Evolutionary conservation across 2,888 invertebrate genomes (phyloP), one percentile per base, ranked within the genome.

Genomic region (Tetragonula carbonaria): DNA sequence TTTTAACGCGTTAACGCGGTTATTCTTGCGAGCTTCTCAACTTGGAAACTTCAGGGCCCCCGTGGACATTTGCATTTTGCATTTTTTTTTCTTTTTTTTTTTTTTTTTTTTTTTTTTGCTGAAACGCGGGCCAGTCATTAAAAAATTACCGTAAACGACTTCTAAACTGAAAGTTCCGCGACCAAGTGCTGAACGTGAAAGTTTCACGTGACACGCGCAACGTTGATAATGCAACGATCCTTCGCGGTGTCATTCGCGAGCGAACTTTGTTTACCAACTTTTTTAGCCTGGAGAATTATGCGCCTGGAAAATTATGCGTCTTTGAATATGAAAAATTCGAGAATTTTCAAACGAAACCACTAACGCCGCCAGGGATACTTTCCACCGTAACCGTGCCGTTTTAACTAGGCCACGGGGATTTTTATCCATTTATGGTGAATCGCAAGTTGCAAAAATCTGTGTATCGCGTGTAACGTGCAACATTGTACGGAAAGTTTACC

Each of bases 61-160:
- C 57, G 4, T 57, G 57, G 45, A 72, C n/a, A 59, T 59, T 72
- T 72, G 45, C 71, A 72, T 59, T 45, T 45, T 23, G 4, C n/a
- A 57, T 45, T 57, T 59, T 28, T 28, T 28, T 28, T 28, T 28
- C 2, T 28, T 28, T 28, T 28, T 28, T 28, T 28, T 28, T 28
- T 28, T 28, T 28, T 28, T 28, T 28, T 28, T 28, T 28, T 28
- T 28, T 28, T 0, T 28, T 45, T 57, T 8, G 13, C n/a, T n/a
- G 21, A 38, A 57, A 45, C 57, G 45, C 45, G 38, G 38, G 57
- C 18, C 16, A 72, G 38, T 38, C 28, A 59, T 57, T 72, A 72
- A 72, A 72, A 45, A 72, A 72, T 57, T 57, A 72, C 13, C 16
- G n/a, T n/a, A 33, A 71, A 55, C 38, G 21, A 4, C 38, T 55